Conservation (phyloP, 2,113 vertebrate species). For the Aleadryas rufinucha region DNA sequence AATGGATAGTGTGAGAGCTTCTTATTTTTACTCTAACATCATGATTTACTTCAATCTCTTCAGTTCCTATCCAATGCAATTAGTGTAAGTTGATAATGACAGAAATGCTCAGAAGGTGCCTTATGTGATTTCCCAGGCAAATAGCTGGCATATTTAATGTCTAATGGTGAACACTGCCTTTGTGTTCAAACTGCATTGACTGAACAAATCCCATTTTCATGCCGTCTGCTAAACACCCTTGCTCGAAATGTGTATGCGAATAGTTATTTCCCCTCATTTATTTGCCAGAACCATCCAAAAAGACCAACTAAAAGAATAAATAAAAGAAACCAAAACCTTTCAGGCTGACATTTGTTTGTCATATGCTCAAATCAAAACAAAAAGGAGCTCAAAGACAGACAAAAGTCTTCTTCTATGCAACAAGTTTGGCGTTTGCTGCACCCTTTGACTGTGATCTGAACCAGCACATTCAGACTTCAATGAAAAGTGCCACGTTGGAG, state of each 20-base stretch:
- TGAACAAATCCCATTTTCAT: not conserved
- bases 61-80: not conserved
- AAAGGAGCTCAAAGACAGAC: not conserved
- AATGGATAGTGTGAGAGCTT: not conserved
- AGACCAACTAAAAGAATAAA: not conserved
- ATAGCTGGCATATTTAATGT: not conserved
- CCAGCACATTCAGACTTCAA: not conserved
- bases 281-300: not conserved
- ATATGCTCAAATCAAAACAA: not conserved
- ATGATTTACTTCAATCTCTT: not conserved
- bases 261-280: not conserved
- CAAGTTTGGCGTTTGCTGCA: fast-evolving
- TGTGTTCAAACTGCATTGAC: not conserved
- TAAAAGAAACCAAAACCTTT: not conserved
- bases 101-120: not conserved
- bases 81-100: not conserved
- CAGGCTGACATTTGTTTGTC: not conserved
- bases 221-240: not conserved
- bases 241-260: not conserved
- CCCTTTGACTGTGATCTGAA: not conserved
- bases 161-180: not conserved
- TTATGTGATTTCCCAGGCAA: not conserved
- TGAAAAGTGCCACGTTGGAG: not conserved
- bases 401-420: not conserved
- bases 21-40: not conserved